Conservation (phyloP, 2,888 invertebrate species). For the Marronus borbonicus region DNA sequence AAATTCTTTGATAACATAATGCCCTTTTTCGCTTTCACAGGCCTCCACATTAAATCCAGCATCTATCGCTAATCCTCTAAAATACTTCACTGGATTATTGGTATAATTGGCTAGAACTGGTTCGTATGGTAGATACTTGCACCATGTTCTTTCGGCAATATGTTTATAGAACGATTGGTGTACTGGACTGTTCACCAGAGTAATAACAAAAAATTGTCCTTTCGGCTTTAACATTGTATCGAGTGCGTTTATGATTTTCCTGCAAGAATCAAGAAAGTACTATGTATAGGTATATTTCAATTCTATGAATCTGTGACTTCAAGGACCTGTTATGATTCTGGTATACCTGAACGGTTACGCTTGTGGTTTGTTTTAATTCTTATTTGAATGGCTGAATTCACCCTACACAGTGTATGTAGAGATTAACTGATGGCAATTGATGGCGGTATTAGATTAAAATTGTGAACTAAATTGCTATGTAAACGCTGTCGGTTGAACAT, state of each 20-base stretch:
- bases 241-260: neutral
- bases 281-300: no score
- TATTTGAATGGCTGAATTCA: no score
- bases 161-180: slow-evolving; percentile 25
- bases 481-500: no score
- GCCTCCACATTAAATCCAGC: slow-evolving; percentile 20
- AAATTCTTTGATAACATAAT: neutral
- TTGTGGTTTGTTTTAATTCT: no score
- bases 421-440: no score
- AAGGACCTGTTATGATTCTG: no score
- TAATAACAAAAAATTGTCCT: slow-evolving; percentile 13
- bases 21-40: neutral
- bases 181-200: neutral
- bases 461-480: no score
- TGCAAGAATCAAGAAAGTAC: neutral
- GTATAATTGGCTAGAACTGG: neutral
- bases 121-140: slow-evolving; percentile 22
- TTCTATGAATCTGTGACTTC: no score
- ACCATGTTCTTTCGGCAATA: slow-evolving; percentile 2
- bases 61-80: neutral
- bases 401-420: no score
- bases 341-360: no score
- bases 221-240: slow-evolving; percentile 19
- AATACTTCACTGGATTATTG: slow-evolving; percentile 6
- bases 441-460: no score